Percentiles rank a stretch among this genome's conserved stretches.
These are phyloP conservation scores for Columba janthina DNA, from an alignment of 2,113 vertebrate genomes.

Conservation along the genomic window DNA sequence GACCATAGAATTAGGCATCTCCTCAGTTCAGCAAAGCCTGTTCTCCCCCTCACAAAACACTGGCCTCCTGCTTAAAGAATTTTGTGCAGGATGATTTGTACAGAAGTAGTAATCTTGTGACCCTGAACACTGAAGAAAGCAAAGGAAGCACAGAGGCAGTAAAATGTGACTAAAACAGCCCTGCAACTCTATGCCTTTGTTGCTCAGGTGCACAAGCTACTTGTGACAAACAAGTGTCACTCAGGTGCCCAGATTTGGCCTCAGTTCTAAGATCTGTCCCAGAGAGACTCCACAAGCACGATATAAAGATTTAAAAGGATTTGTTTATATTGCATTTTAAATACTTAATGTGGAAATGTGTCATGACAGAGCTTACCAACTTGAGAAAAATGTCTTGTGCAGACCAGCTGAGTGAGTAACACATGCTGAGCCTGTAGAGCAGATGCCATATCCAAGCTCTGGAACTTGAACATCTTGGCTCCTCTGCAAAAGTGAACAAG, in stretches of 20 bases:
- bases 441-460: background rate
- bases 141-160: background rate
- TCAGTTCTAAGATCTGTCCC: background rate
- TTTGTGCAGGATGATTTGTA: background rate
- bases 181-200: background rate
- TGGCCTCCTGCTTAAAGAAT: background rate
- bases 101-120: background rate
- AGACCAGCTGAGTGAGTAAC: background rate
- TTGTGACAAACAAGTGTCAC: background rate
- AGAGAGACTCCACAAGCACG: background rate
- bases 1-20: background rate
- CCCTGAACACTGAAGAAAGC: background rate
- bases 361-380: background rate
- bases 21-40: background rate
- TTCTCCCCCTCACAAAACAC: background rate
- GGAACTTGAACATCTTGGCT: background rate
- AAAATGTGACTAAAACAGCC: background rate
- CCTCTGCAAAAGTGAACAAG: background rate
- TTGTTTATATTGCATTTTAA: background rate
- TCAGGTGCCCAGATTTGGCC: background rate
- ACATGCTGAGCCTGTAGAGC: background rate
- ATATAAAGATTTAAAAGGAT: background rate
- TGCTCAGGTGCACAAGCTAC: background rate
- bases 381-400: background rate
- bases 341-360: background rate